Evolutionary conservation across 1,140 invertebrate genomes (phyloP).

Genomic region (Chelonus insularis): DNA sequence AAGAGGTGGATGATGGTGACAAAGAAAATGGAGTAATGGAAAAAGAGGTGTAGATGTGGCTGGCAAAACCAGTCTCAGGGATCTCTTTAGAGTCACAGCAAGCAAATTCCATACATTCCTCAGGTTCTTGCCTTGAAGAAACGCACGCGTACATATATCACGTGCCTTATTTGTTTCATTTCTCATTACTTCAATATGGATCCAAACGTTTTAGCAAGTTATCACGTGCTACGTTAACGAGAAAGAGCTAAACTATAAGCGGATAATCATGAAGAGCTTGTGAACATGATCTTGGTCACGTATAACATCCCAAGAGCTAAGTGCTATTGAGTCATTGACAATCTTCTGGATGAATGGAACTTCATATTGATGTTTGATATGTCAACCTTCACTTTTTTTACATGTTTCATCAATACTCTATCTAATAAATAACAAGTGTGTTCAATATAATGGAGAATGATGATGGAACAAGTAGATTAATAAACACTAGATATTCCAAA

Average conservation of each 20-base stretch:
- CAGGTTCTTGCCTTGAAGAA: conserved; percentile 42
- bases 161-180: not conserved
- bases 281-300: conserved; percentile 8
- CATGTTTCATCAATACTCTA: no score
- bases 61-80: conserved; percentile 33
- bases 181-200: not conserved
- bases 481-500: no score
- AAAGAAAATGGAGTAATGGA: conserved; percentile 13
- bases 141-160: conserved; percentile 17
- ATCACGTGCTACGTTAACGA: not conserved
- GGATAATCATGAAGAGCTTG: not conserved
- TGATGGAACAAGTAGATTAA: no score
- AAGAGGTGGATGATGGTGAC: not conserved
- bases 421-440: no score
- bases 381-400: not conserved
- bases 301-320: not conserved
- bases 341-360: not conserved
- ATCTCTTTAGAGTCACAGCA: conserved; percentile 19
- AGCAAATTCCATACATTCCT: conserved; percentile 41
- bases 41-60: not conserved
- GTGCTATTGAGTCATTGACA: conserved; percentile 1
- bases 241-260: not conserved
- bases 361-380: not conserved
- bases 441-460: no score
- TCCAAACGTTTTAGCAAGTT: not conserved